Base-by-base conservation (phyloP, 2,888 invertebrate genomes). In the Cryptophagus acutangulus region DNA sequence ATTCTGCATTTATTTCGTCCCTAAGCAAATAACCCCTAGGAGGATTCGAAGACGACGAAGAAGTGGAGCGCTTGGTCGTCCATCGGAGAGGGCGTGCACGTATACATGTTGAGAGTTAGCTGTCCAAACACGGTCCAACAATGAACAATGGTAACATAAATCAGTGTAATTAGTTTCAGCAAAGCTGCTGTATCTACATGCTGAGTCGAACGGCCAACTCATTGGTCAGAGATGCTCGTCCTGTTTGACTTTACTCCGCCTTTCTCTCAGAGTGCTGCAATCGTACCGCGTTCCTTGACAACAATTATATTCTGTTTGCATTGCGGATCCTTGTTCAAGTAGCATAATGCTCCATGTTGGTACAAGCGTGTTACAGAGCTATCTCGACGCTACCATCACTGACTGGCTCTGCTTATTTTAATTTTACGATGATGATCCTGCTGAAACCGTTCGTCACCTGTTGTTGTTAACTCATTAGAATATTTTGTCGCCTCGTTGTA, bases 71-170 rank as follows among this genome's bases (percentile, higher is more conserved):
- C 12, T 13, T 31, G 6, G 36, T 36, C 38, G 46, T 43, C 45
- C 43, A 36, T 45, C 40, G 52, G 3, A 56, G 58, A 63, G 63
- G 67, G 67, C 66, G 67, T 65, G 62, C 66, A 66, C 67, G 61
- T 63, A 64, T 59, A 63, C 65, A 63, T 62, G 62, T 58, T 52
- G 45, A 42, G 48, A 48, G 45, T 48, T 40, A 64, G 61, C 67
- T 71, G 66, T 67, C 67, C 67, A 65, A 71, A 71, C 74, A 73
- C 74, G 74, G 74, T 74, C 67, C 78, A 81, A 85, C 85, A 85
- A 85, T 84, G 85, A 85, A 85, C 87, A 87, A 87, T 87, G 83
- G 86, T 77, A 74, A 82, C 84, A 87, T 87, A 87, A 87, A 87
- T 87, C 87, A 86, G 84, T 82, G 87, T 87, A 87, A 87, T 87